phyloP scores from a whole-genome alignment of 2,888 invertebrate species.

The Coelopa pilipes region DNA sequence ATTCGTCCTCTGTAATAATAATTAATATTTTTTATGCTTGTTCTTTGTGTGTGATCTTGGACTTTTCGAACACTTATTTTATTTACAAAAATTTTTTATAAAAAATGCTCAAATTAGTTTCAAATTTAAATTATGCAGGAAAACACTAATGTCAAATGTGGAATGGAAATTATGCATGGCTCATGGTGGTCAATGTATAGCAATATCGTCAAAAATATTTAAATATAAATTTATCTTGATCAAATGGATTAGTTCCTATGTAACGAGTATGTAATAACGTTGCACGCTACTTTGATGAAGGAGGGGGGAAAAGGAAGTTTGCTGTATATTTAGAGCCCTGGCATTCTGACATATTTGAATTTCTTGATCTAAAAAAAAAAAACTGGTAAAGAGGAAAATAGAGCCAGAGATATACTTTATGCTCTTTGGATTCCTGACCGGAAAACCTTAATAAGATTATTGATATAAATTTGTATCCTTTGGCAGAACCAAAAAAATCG shows the following conservation, averaged over 20 bases:
- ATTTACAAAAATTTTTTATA: no score
- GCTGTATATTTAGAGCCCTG: conserved; percentile 98
- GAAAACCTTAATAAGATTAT: conserved; percentile 96
- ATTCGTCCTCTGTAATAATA: no score
- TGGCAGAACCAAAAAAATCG: conserved; percentile 86
- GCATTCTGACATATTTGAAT: conserved; percentile 98
- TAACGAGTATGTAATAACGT: conserved; percentile 94
- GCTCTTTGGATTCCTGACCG: conserved; percentile 98
- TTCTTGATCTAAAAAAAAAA: conserved; percentile 95
- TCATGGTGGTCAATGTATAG: no score
- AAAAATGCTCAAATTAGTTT: no score
- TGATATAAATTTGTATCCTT: conserved; percentile 95
- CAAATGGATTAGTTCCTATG: conserved; percentile 97
- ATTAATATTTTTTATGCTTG: no score
- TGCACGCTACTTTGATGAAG: conserved; percentile 96
- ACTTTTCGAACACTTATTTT: no score
- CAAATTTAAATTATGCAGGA: no score
- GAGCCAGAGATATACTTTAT: conserved; percentile 96
- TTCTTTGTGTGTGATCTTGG: no score
- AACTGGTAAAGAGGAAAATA: conserved; percentile 92
- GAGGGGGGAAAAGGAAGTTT: conserved; percentile 97
- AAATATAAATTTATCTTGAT: no score
- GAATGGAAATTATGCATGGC: no score
- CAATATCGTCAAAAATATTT: no score
- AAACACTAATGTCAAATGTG: no score